Conservation (phyloP, 2,113 vertebrate genomes). For the Antigone vipio region DNA sequence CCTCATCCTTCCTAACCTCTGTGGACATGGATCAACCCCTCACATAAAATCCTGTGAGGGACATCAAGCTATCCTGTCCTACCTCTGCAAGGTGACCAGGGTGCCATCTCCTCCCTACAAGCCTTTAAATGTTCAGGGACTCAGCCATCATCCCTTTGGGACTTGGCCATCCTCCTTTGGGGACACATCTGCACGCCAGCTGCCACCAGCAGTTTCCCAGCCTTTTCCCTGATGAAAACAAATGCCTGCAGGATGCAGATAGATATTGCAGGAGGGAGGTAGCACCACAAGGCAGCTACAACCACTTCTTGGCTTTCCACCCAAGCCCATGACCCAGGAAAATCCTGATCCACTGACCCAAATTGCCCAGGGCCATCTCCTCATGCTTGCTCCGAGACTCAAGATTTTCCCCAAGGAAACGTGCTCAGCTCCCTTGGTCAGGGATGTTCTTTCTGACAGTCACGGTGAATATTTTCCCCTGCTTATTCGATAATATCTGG, state of each 20-base stretch:
- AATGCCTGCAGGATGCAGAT: not conserved
- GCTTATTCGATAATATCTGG: not conserved
- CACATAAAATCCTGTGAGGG: rapidly evolving
- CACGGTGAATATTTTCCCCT: not conserved
- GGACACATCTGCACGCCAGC: not conserved
- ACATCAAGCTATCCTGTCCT: not conserved
- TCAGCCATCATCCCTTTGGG: not conserved
- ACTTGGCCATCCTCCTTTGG: not conserved
- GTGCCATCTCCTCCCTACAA: not conserved
- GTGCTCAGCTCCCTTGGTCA: not conserved
- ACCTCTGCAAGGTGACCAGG: not conserved
- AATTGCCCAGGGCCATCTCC: not conserved
- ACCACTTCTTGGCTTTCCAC: not conserved
- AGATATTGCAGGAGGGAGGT: not conserved
- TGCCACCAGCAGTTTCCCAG: not conserved
- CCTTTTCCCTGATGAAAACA: not conserved
- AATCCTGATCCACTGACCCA: not conserved
- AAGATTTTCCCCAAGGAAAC: not conserved
- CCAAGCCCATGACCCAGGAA: not conserved
- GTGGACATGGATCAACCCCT: not conserved
- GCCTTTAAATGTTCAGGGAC: not conserved
- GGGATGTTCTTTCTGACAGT: slow-evolving; percentile 57
- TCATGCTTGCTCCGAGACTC: not conserved
- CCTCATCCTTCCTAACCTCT: not conserved
- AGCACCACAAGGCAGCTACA: not conserved